Percentiles rank a stretch among this genome's conserved stretches.
Evolutionary conservation across 2,797 vertebrate genomes (phyloP).

Genomic region (Muraenolepis orangiensis): DNA sequence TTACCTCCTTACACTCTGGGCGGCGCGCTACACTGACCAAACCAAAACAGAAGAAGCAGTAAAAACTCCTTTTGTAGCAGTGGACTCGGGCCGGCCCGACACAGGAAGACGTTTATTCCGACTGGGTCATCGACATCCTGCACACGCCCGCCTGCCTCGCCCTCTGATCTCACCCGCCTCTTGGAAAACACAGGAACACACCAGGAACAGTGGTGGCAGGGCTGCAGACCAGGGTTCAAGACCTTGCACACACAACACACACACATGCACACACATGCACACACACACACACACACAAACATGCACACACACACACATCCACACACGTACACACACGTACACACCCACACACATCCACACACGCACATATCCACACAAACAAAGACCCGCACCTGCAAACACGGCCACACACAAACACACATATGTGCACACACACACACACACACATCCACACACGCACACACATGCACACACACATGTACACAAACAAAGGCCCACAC

Average conservation of each 20-base stretch:
- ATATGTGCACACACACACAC: neutral
- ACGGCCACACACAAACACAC: no score
- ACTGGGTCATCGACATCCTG: constrained; percentile 36
- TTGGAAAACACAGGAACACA: neutral
- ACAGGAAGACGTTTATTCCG: constrained; percentile 32
- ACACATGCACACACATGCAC: neutral
- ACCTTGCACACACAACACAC: neutral
- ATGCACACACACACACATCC: no score
- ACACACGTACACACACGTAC: neutral
- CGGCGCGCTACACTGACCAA: constrained; percentile 19
- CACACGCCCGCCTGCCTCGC: constrained; percentile 23
- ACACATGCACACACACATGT: no score
- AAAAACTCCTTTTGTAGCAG: constrained; percentile 12
- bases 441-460: no score
- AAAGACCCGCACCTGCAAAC: no score
- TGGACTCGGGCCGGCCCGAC: constrained; percentile 17
- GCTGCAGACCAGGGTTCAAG: neutral
- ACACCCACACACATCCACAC: no score
- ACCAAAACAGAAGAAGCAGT: constrained; percentile 1
- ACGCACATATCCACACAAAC: no score
- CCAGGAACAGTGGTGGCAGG: neutral
- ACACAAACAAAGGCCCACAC: no score
- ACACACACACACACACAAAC: neutral
- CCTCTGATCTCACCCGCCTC: constrained; percentile 10
- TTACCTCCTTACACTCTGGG: constrained; percentile 13